phyloP scores from a whole-genome alignment of 2,888 invertebrate genomes.

The Rutpela maculata region DNA sequence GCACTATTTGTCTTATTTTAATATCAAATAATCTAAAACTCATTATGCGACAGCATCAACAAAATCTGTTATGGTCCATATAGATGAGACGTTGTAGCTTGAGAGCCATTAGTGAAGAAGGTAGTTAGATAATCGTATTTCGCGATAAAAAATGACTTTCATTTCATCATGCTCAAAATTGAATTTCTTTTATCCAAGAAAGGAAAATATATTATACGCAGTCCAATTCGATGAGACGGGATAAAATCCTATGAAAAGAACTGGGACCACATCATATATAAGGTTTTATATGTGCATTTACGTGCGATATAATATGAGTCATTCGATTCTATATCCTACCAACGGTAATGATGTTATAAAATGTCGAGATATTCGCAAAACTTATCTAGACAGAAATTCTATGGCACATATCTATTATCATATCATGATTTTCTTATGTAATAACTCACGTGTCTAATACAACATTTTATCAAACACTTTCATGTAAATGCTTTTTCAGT shows the following conservation, averaged over 20 bases:
- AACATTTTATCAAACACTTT: no score
- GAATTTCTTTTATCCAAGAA: slow-evolving; percentile 1
- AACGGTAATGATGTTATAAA: background rate
- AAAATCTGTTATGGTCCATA: no score
- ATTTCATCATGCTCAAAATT: slow-evolving; percentile 6
- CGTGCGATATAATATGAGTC: background rate
- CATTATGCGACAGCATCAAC: no score
- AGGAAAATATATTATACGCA: slow-evolving; percentile 8
- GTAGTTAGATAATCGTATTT: background rate
- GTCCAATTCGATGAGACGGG: background rate
- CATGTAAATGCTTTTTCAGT: no score
- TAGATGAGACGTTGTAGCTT: background rate
- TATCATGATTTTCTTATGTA: no score
- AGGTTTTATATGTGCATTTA: slow-evolving; percentile 8
- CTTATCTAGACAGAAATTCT: background rate
- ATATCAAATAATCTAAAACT: no score
- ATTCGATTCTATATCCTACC: background rate
- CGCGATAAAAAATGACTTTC: background rate
- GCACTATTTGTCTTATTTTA: no score
- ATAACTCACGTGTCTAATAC: no score
- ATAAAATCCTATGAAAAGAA: slow-evolving; percentile 1
- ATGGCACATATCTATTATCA: no score
- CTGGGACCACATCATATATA: background rate
- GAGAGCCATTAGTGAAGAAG: background rate
- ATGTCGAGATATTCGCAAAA: background rate